A percentile compares a stretch with the other conserved stretches of the same genome.
phyloP scores from a whole-genome alignment of 2,888 invertebrate genomes.

The Orchestes rusci region DNA sequence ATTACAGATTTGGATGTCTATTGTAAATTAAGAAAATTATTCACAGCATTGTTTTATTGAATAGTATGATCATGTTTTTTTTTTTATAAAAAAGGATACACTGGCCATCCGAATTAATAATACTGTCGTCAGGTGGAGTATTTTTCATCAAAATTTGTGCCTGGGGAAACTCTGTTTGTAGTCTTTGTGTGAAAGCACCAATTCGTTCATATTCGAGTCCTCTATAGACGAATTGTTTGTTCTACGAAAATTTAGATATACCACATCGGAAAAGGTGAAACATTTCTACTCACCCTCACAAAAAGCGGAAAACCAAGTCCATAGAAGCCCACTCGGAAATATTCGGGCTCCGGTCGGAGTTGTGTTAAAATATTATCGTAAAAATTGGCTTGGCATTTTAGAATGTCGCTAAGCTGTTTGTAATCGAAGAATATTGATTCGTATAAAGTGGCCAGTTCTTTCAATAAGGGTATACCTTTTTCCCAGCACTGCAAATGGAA shows the following conservation, averaged over 20 bases:
- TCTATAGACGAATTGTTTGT: slow-evolving; percentile 91
- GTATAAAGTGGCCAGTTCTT: slow-evolving; percentile 81
- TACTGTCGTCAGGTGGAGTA: slow-evolving; percentile 81
- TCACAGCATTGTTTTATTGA: not conserved
- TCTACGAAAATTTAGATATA: slow-evolving; percentile 49
- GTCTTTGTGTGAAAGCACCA: slow-evolving; percentile 85
- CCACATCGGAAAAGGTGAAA: not conserved
- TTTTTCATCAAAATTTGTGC: slow-evolving; percentile 91
- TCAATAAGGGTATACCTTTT: slow-evolving; percentile 85
- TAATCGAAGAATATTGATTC: slow-evolving; percentile 84
- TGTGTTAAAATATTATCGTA: slow-evolving; percentile 85
- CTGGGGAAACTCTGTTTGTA: slow-evolving; percentile 90
- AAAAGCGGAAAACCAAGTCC: slow-evolving; percentile 91
- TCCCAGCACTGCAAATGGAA: slow-evolving; percentile 77
- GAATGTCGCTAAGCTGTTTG: slow-evolving; percentile 73
- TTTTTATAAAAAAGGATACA: slow-evolving; percentile 52
- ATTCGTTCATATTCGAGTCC: slow-evolving; percentile 93
- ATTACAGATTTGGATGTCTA: slow-evolving; percentile 89
- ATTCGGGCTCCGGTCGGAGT: slow-evolving; percentile 86
- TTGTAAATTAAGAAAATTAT: not conserved
- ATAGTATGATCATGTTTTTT: not conserved
- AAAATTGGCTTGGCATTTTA: slow-evolving; percentile 82
- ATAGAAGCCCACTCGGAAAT: slow-evolving; percentile 92
- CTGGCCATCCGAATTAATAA: slow-evolving; percentile 78
- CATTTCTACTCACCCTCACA: slow-evolving; percentile 64